Conservation (phyloP, 2,888 invertebrate genomes). For the Plutella xylostella region DNA sequence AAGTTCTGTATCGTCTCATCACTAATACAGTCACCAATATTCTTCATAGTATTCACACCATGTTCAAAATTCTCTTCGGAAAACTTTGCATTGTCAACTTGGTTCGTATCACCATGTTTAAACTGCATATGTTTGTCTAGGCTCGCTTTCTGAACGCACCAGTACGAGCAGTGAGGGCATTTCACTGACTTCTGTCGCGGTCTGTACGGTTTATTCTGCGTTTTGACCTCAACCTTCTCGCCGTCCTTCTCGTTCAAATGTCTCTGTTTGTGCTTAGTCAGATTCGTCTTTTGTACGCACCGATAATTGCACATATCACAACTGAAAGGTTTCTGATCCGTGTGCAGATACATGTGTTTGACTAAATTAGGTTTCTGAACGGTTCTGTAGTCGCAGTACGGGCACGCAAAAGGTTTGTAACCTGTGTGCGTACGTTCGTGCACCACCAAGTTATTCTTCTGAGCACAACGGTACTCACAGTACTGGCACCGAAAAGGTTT, state of each 20-base stretch:
- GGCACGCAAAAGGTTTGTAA: conserved; percentile 60
- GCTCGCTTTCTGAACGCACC: conserved; percentile 57
- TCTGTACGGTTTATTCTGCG: conserved; percentile 44
- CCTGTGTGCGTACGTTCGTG: conserved; percentile 65
- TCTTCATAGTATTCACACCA: conserved; percentile 23
- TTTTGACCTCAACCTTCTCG: conserved; percentile 37
- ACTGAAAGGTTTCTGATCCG: conserved; percentile 60
- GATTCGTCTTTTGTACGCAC: conserved; percentile 61
- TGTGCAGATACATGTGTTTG: conserved; percentile 64
- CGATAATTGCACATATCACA: conserved; percentile 59
- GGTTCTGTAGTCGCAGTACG: conserved; percentile 58
- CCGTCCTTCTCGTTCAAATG: conserved; percentile 52
- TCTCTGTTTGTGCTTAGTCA: conserved; percentile 59
- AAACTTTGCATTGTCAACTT: conserved; percentile 6
- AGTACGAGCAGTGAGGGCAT: conserved; percentile 49
- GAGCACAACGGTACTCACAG: conserved; percentile 61
- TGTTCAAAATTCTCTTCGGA: conserved; percentile 18
- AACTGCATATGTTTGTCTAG: conserved; percentile 58
- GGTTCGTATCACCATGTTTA: conserved; percentile 38
- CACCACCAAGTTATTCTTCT: conserved; percentile 62
- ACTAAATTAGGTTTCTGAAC: conserved; percentile 65
- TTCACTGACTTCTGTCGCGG: conserved; percentile 56
- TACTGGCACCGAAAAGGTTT: conserved; percentile 61
- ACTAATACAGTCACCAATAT: conserved; percentile 8
- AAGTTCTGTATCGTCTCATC: conserved; percentile 35